A percentile compares a stretch with the other conserved stretches of the same genome.
phyloP scores from a whole-genome alignment of 2,113 vertebrate species.

The Callipepla squamata region DNA sequence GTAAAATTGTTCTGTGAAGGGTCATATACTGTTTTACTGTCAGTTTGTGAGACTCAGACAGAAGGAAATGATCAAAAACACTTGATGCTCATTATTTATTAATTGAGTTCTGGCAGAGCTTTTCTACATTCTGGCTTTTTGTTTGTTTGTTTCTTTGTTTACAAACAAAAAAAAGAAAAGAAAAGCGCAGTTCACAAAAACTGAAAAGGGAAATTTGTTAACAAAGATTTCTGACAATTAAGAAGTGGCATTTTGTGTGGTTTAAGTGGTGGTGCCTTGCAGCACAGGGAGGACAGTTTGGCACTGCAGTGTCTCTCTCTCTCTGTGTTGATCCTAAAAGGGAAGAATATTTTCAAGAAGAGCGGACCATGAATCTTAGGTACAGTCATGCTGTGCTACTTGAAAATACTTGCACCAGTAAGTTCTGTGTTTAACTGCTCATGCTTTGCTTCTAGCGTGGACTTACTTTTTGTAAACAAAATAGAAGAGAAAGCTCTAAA shows the following conservation, averaged over 20 bases:
- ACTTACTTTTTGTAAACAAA: neutral
- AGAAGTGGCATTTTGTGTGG: neutral
- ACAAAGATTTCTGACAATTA: conserved; percentile 15
- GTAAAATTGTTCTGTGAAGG: conserved; percentile 19
- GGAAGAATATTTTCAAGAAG: neutral
- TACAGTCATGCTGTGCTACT: neutral
- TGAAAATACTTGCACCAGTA: conserved; percentile 3
- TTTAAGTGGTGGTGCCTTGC: conserved; percentile 5
- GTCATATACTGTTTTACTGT: conserved; percentile 14
- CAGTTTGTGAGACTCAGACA: conserved; percentile 29
- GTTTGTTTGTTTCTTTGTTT: conserved; percentile 49
- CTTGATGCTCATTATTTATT: conserved; percentile 58
- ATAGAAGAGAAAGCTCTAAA: neutral
- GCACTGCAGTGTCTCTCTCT: neutral
- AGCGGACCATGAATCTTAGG: neutral
- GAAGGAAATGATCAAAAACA: conserved; percentile 51
- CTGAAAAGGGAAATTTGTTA: conserved; percentile 13
- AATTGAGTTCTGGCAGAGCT: conserved; percentile 63
- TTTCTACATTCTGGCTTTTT: conserved; percentile 44
- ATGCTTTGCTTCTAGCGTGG: neutral
- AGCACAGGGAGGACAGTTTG: neutral
- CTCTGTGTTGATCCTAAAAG: neutral
- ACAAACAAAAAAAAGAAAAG: conserved; percentile 47
- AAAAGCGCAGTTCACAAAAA: conserved; percentile 15
- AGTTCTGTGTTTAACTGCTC: conserved; percentile 6